Conservation (phyloP, 2,888 invertebrate genomes). For the Cetonia aurata region DNA sequence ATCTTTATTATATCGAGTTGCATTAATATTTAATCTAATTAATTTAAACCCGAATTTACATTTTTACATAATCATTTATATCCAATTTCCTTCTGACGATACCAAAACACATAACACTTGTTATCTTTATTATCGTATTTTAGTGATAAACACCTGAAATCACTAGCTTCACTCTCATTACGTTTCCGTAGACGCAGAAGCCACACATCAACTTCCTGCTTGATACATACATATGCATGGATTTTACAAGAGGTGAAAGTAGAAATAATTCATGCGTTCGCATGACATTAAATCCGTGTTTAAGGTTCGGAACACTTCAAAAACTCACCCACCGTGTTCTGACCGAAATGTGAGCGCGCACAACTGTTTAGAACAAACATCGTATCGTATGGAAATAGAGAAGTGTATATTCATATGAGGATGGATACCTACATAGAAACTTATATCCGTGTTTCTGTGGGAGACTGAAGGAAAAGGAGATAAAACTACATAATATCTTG, state of each 20-base stretch:
- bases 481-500: neutral
- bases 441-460: conserved; percentile 14
- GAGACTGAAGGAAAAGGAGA: neutral
- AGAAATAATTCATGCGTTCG: conserved; percentile 30
- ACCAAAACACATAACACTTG: too few relatives aligned
- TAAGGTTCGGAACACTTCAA: conserved; percentile 25
- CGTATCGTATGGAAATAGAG: conserved; percentile 5
- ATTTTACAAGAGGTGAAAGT: conserved; percentile 33
- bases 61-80: too few relatives aligned
- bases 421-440: neutral
- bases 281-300: conserved; percentile 29
- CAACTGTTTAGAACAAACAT: neutral
- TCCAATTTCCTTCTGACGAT: too few relatives aligned
- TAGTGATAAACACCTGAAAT: too few relatives aligned
- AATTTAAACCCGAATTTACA: too few relatives aligned
- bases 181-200: neutral
- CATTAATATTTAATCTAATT: too few relatives aligned
- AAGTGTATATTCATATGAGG: neutral
- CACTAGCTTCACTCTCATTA: too few relatives aligned
- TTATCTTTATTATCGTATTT: too few relatives aligned
- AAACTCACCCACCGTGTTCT: conserved; percentile 31
- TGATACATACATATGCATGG: conserved; percentile 22
- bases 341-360: conserved; percentile 5
- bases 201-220: conserved; percentile 15
- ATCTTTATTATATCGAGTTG: too few relatives aligned